phyloP scores from a whole-genome alignment of 2,113 vertebrate species.

The Cariama cristata region DNA sequence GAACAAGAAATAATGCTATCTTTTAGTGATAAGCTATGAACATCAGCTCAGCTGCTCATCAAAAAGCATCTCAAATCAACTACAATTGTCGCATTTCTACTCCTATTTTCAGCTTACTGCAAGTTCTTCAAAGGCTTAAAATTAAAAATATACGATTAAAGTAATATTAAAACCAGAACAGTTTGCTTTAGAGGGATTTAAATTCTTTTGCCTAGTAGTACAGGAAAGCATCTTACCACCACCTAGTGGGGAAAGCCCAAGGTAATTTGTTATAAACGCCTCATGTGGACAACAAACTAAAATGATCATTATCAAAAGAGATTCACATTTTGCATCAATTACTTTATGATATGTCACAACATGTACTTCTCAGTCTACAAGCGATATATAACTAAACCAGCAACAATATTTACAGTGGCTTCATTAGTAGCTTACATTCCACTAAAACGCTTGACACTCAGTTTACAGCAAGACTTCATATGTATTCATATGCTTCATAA shows the following conservation, averaged over 20 bases:
- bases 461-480: neutral
- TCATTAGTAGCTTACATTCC: neutral
- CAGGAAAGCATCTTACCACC: conserved; percentile 1
- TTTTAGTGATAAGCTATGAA: neutral
- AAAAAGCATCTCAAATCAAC: neutral
- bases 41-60: neutral
- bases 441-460: neutral
- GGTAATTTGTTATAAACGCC: neutral
- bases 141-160: neutral
- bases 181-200: neutral
- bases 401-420: no score
- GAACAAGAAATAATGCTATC: neutral
- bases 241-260: neutral
- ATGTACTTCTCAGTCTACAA: neutral
- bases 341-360: neutral
- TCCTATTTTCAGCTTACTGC: neutral
- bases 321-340: neutral
- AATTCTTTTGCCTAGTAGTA: neutral
- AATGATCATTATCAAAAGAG: neutral
- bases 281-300: neutral
- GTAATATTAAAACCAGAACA: neutral
- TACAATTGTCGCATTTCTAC: neutral
- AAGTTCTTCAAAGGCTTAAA: neutral
- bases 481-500: neutral
- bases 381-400: neutral